Evolutionary conservation across 2,888 invertebrate species (phyloP).

Genomic region (Drosophila villosipedis): DNA sequence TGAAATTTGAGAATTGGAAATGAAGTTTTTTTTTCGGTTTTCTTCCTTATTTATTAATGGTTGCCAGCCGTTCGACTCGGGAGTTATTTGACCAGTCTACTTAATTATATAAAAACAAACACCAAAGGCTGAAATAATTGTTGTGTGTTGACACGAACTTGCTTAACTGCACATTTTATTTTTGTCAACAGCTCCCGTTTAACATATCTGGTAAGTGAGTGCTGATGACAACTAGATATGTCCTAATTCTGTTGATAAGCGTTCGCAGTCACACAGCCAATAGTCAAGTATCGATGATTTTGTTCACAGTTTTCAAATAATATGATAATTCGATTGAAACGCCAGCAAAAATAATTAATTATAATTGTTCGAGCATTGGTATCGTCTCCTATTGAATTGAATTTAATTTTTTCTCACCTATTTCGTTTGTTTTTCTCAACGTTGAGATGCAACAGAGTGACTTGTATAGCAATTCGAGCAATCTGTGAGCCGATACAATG

Average conservation of each 20-base stretch:
- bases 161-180: background rate
- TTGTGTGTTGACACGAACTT: background rate
- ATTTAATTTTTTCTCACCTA: background rate
- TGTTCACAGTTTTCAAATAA: background rate
- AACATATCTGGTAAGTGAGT: slow-evolving; percentile 4
- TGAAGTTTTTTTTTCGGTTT: background rate
- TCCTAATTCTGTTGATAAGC: background rate
- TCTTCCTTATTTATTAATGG: background rate
- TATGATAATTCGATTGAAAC: background rate
- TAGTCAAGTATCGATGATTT: slow-evolving; percentile 17
- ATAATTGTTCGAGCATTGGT: background rate
- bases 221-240: slow-evolving; percentile 40
- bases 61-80: background rate
- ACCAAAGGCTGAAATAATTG: background rate
- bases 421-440: background rate
- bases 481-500: background rate
- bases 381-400: background rate
- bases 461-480: background rate
- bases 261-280: background rate
- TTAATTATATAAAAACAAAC: background rate
- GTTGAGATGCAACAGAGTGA: background rate
- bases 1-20: slow-evolving; percentile 5
- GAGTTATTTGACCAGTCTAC: background rate
- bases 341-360: background rate
- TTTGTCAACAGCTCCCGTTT: background rate